A percentile compares a stretch with the other conserved stretches of the same genome.
These are phyloP conservation scores for Danio aesculapii DNA, from an alignment of 2,797 vertebrate genomes.

Conservation along the genomic window DNA sequence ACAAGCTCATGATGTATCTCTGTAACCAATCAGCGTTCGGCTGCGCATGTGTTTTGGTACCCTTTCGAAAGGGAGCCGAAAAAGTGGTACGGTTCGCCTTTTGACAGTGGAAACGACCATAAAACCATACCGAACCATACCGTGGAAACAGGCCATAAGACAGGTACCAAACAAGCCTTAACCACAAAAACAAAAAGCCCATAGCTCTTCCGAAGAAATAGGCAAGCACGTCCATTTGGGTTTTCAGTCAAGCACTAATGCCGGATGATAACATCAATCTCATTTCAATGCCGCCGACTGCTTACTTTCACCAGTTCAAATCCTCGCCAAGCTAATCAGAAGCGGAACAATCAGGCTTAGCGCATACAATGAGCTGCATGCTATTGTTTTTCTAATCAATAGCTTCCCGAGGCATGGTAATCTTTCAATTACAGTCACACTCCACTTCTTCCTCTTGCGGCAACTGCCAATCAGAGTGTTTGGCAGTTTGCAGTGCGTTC, in stretches of 20 bases:
- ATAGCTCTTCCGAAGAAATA: constrained; percentile 11
- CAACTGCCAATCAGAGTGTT: constrained; percentile 60
- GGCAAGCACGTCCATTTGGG: not conserved
- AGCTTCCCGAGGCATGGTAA: constrained; percentile 60
- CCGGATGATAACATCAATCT: constrained; percentile 34
- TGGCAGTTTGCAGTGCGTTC: constrained; percentile 69
- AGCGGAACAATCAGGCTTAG: constrained; percentile 32
- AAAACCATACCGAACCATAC: too few relatives aligned
- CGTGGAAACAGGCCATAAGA: too few relatives aligned
- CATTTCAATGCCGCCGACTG: constrained; percentile 8
- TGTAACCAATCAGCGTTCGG: too few relatives aligned
- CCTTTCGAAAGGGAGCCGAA: too few relatives aligned
- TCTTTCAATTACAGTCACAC: constrained; percentile 69
- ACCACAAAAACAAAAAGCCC: not conserved
- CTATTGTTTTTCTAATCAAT: constrained; percentile 66
- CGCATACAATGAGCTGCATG: constrained; percentile 44
- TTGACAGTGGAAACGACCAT: too few relatives aligned
- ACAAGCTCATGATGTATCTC: too few relatives aligned
- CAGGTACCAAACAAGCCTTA: not conserved
- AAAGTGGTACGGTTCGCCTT: too few relatives aligned
- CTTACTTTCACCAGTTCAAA: constrained; percentile 32
- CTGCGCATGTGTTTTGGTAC: too few relatives aligned
- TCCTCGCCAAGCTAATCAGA: constrained; percentile 15
- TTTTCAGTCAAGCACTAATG: constrained; percentile 35
- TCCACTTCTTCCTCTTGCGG: constrained; percentile 62